Conservation (phyloP, 2,888 invertebrate species). For the Drosophila picticornis region DNA sequence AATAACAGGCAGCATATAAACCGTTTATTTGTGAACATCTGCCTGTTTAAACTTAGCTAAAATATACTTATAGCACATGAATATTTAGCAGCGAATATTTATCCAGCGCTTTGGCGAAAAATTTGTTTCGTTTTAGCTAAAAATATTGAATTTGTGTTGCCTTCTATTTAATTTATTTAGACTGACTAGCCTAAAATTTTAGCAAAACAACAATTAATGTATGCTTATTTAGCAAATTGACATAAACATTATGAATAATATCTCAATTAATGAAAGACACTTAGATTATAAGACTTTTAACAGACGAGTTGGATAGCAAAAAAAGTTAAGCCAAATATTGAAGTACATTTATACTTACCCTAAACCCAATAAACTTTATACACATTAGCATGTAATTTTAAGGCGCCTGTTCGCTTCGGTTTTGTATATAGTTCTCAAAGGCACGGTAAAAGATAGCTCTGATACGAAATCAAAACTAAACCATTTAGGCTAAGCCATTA, state of each 20-base stretch:
- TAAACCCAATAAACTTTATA: slow-evolving; percentile 3
- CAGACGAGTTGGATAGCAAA: slow-evolving; percentile 54
- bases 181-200: slow-evolving; percentile 81
- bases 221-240: slow-evolving; percentile 40
- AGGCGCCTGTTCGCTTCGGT: slow-evolving; percentile 34
- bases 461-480: slow-evolving; percentile 57
- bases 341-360: slow-evolving; percentile 37
- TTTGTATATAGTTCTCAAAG: slow-evolving; percentile 65
- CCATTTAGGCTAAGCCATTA: slow-evolving; percentile 61
- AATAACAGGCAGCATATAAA: slow-evolving; percentile 16
- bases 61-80: slow-evolving; percentile 27
- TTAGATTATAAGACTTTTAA: slow-evolving; percentile 55
- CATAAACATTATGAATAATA: slow-evolving; percentile 21
- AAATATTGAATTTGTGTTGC: slow-evolving; percentile 56
- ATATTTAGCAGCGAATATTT: slow-evolving; percentile 69
- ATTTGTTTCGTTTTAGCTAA: slow-evolving; percentile 48
- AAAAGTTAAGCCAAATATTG: slow-evolving; percentile 71
- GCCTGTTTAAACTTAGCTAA: slow-evolving; percentile 30
- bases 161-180: slow-evolving; percentile 74
- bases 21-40: not conserved
- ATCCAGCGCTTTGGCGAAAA: slow-evolving; percentile 58
- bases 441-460: slow-evolving; percentile 74
- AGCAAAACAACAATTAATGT: slow-evolving; percentile 47
- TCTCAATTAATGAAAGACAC: slow-evolving; percentile 52
- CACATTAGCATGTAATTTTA: slow-evolving; percentile 43